These are phyloP conservation scores for Nilaparvata lugens DNA, from an alignment of 1,140 invertebrate species.

Conservation along the genomic window DNA sequence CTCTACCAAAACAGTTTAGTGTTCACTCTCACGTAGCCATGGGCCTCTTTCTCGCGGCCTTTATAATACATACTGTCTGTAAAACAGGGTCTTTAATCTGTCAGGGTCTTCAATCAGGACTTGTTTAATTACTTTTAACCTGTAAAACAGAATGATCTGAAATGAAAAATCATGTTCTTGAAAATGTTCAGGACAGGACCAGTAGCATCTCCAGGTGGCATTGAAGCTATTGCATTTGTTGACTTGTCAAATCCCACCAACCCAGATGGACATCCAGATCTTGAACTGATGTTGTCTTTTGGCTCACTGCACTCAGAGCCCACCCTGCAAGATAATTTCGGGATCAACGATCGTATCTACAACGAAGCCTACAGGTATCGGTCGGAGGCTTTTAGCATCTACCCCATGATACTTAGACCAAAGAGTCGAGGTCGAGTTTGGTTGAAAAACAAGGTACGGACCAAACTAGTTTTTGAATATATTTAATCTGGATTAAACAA, in stretches of 20 bases:
- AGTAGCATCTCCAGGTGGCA: slow-evolving; percentile 60
- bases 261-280: slow-evolving; percentile 44
- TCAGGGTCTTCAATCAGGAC: too few relatives aligned
- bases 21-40: too few relatives aligned
- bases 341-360: slow-evolving; percentile 32
- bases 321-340: slow-evolving; percentile 31
- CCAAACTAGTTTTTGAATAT: too few relatives aligned
- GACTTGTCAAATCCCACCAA: slow-evolving; percentile 53
- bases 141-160: slow-evolving; percentile 41
- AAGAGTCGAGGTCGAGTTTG: slow-evolving; percentile 49
- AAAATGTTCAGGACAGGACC: slow-evolving; percentile 41
- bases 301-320: slow-evolving; percentile 18
- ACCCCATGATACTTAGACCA: slow-evolving; percentile 38
- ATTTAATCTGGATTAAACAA: too few relatives aligned
- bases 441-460: slow-evolving; percentile 36
- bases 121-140: slow-evolving; percentile 29
- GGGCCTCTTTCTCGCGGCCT: too few relatives aligned
- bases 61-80: too few relatives aligned
- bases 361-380: slow-evolving; percentile 32
- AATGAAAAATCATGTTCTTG: slow-evolving; percentile 33
- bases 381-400: slow-evolving; percentile 32
- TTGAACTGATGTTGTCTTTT: slow-evolving; percentile 32
- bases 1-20: too few relatives aligned
- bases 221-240: slow-evolving; percentile 66
- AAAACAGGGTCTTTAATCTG: too few relatives aligned